Evolutionary conservation across 1,140 invertebrate genomes (phyloP), one percentile per base, ranked within the genome.

Genomic region (Zophobas atratus): DNA sequence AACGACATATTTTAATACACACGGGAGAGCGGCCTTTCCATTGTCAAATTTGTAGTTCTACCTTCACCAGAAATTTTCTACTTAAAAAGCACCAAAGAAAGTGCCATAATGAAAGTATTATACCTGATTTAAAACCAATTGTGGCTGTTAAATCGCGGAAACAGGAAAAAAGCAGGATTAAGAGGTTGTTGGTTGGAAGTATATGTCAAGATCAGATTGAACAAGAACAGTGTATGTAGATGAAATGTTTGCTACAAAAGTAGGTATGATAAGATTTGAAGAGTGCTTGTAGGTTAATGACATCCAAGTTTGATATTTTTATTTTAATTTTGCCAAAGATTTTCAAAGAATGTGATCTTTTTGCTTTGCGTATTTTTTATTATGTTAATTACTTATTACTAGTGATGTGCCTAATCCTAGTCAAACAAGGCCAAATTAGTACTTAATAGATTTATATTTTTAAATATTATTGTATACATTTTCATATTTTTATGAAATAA

Each of bases 1-100:
- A 80, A 73, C 8, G 76, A 55, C 78, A 80, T 43, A 70, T 75
- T 56, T 73, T 79, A 48, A 77, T 73, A 53, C 78, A 79, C 49
- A 79, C 75, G 36, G 72, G 72, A 20, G 72, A 78, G 35, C 46
- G 72, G 2, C 77, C 77, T 8, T 79, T 79, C 51, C 49, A 60
- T 48, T 79, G 77, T 70, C 46, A 55, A 8, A 34, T 4, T n/a
- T 79, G 77, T 57, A 49, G 49, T 57, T 71, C 72, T 3, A 60
- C 73, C 2, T 79, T 76, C 48, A 76, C 77, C 8, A 67, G 77
- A 76, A 79, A 79, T 56, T 79, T 76, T 56, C 43, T 76, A 36
- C 53, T 79, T 20, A 56, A 76, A 36, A 79, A 79, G 39, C 77
- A 79, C 46, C 74, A 76, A 55, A 79, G 53, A 6, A 79, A 79